Evolutionary conservation across 1,140 invertebrate species (phyloP).

Genomic region (Ruditapes philippinarum): DNA sequence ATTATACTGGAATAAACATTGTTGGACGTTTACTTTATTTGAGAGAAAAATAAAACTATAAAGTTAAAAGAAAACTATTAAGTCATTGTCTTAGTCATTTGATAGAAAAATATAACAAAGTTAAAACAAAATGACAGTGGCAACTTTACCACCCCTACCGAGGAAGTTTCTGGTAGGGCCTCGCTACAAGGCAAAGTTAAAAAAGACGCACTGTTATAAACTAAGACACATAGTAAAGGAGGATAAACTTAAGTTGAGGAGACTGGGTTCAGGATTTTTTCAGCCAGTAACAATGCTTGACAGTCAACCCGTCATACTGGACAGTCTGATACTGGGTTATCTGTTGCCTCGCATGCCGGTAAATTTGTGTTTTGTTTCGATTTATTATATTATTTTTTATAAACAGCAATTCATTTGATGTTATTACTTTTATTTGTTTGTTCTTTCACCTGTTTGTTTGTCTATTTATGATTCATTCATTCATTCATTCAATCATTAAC

Average conservation of each 20-base stretch:
- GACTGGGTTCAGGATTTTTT: slow-evolving; percentile 77
- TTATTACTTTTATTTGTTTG: no score
- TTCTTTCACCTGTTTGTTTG: no score
- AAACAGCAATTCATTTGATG: neutral
- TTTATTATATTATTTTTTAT: slow-evolving; percentile 12
- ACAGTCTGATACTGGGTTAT: slow-evolving; percentile 75
- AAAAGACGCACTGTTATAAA: slow-evolving; percentile 63
- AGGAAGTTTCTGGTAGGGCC: slow-evolving; percentile 42
- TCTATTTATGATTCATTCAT: no score
- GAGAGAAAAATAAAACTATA: no score
- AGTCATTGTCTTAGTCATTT: no score
- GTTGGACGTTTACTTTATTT: no score
- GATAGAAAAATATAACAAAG: no score
- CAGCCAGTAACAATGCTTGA: slow-evolving; percentile 27
- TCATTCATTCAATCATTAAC: neutral
- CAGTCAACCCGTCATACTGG: slow-evolving; percentile 56
- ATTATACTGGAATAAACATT: no score
- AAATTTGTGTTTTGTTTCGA: neutral
- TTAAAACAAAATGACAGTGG: slow-evolving; percentile 63
- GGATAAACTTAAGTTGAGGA: slow-evolving; percentile 67
- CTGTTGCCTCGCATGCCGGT: slow-evolving; percentile 68
- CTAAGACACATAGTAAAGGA: slow-evolving; percentile 57
- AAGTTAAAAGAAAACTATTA: no score
- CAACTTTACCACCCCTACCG: slow-evolving; percentile 49
- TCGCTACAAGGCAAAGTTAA: slow-evolving; percentile 39